Evolutionary conservation across 1,140 invertebrate genomes (phyloP).

Genomic region (Lasaia peninsularis): DNA sequence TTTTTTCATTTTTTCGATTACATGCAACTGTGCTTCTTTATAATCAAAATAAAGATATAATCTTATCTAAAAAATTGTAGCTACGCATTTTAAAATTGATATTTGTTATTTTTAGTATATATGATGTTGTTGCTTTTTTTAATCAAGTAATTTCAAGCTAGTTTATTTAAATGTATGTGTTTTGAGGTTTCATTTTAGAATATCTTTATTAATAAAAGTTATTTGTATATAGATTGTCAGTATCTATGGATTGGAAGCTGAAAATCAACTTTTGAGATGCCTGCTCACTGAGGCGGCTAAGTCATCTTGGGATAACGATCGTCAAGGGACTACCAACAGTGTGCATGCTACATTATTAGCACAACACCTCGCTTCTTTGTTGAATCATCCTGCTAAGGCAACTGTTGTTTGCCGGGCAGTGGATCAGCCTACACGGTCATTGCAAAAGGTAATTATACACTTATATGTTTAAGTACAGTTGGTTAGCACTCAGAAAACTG

Average conservation of each 20-base stretch:
- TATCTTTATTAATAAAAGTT: neutral
- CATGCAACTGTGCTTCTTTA: neutral
- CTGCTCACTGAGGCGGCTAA: constrained; percentile 63
- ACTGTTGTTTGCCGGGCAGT: constrained; percentile 67
- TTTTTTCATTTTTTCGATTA: neutral
- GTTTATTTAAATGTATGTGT: neutral
- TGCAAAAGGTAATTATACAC: constrained; percentile 58
- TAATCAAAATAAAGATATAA: constrained; percentile 1
- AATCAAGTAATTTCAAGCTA: neutral
- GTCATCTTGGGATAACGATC: constrained; percentile 58
- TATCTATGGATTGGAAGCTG: constrained; percentile 68
- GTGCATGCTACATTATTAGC: constrained; percentile 60
- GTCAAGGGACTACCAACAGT: constrained; percentile 44
- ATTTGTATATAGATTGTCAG: constrained; percentile 51
- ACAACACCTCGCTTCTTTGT: constrained; percentile 52
- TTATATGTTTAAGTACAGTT: too few relatives aligned
- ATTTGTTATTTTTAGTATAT: neutral
- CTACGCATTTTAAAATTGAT: neutral
- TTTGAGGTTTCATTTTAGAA: neutral
- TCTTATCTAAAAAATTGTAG: neutral
- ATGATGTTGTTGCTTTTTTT: neutral
- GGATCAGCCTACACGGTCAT: constrained; percentile 52
- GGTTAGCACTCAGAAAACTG: too few relatives aligned
- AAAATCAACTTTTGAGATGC: constrained; percentile 66
- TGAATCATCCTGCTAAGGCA: constrained; percentile 66